Percentiles rank a stretch among this genome's conserved stretches.
These are phyloP conservation scores for Sarcophaga bullata DNA, from an alignment of 1,140 invertebrate species.

Conservation along the genomic window DNA sequence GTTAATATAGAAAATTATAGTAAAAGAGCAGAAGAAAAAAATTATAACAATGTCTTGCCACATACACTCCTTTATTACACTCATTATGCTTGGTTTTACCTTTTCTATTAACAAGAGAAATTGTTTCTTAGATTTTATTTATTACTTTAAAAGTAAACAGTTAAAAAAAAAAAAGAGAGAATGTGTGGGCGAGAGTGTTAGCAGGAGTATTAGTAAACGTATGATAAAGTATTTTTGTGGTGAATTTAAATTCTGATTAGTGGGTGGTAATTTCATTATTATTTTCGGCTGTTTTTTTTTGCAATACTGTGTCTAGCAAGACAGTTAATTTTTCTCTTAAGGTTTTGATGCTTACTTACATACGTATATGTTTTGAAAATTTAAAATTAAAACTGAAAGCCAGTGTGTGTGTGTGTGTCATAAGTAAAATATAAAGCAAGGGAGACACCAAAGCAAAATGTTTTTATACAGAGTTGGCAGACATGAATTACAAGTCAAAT, in stretches of 20 bases:
- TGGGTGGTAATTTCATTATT: slow-evolving; percentile 40
- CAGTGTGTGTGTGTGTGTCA: background rate
- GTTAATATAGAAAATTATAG: no score
- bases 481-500: background rate
- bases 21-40: no score
- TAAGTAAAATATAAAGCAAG: no score
- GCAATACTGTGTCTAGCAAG: background rate
- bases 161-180: background rate
- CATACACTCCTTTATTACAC: background rate
- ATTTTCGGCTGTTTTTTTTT: background rate
- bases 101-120: background rate
- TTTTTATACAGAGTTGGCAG: no score
- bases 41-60: no score
- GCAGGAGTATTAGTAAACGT: background rate
- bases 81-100: background rate
- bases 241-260: slow-evolving; percentile 36
- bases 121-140: background rate
- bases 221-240: slow-evolving; percentile 37
- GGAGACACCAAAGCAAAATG: no score
- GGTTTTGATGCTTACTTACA: background rate
- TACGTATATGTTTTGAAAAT: no score
- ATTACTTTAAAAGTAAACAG: background rate
- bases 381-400: no score
- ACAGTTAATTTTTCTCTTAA: background rate
- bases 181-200: background rate